Evolutionary conservation across 2,888 invertebrate genomes (phyloP), one percentile per base, ranked within the genome.

Genomic region (Polyommatus iphigenia): DNA sequence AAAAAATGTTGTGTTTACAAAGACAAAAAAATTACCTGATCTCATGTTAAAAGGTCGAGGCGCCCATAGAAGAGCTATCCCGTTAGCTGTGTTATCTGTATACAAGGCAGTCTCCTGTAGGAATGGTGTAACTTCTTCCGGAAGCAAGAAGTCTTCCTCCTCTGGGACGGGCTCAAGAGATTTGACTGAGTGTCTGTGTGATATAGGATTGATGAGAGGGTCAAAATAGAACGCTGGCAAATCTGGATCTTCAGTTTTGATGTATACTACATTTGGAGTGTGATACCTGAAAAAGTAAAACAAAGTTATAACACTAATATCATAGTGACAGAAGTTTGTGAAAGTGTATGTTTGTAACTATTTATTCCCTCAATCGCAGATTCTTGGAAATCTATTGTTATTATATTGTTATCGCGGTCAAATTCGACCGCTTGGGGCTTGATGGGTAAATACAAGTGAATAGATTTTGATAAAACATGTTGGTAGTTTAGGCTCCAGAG

Each of bases 241-340:
- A 93, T 99, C 99, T 8, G 99, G 99, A 95, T 99, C 99, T 94
- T 99, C 99, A 0, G 99, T 99, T 95, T 99, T 99, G 85, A 99
- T 99, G 90, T 98, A 99, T 0, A 99, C 99, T 7, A 99, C 99
- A 90, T 99, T 99, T 36, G 99, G 99, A 8, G 98, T 97, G 90
- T 99, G 99, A 90, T 99, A 99, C 99, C 99, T 99, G 84, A 24
- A 75, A 73, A 71, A 13, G n/a, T 46, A 36, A 36, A 36, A 36
- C 36, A n/a, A n/a, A n/a, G n/a, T n/a, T n/a, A n/a, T n/a, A n/a
- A n/a, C n/a, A n/a, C n/a, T n/a, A n/a, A n/a, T n/a, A n/a, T n/a
- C n/a, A n/a, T n/a, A n/a, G n/a, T n/a, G n/a, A n/a, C n/a, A n/a
- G n/a, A n/a, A n/a, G n/a, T n/a, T n/a, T n/a, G n/a, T n/a, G n/a